These are phyloP conservation scores for Drosophila nebulosa DNA, from an alignment of 1,140 invertebrate species.

Conservation along the genomic window DNA sequence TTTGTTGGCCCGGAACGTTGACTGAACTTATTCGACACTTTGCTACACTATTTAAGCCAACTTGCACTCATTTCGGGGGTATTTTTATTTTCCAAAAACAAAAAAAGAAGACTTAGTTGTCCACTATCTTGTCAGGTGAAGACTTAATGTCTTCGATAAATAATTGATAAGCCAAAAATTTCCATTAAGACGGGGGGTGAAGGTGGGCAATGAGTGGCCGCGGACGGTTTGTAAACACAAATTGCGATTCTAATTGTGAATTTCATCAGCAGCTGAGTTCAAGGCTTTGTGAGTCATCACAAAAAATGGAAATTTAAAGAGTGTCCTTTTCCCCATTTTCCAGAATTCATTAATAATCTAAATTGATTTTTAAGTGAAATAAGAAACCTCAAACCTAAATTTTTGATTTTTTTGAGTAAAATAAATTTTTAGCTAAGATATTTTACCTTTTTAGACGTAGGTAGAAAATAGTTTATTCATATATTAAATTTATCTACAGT, in stretches of 20 bases:
- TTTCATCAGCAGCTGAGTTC: constrained; percentile 16
- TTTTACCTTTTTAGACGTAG: no score
- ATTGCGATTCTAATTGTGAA: constrained; percentile 2
- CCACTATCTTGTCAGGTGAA: constrained; percentile 64
- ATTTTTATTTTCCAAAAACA: constrained; percentile 27
- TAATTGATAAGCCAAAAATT: constrained; percentile 53
- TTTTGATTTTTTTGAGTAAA: no score
- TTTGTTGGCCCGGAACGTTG: constrained; percentile 13
- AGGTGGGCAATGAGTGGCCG: not conserved
- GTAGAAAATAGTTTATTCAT: no score
- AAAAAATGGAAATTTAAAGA: not conserved
- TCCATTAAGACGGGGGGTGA: constrained; percentile 6
- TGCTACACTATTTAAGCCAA: constrained; percentile 59
- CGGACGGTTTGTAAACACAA: not conserved
- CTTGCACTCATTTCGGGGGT: constrained; percentile 39
- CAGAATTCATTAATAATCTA: not conserved
- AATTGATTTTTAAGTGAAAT: not conserved
- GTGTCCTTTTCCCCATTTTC: no score
- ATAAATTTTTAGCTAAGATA: no score
- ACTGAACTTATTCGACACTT: constrained; percentile 39
- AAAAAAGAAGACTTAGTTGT: constrained; percentile 50
- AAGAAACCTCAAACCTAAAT: no score
- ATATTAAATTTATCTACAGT: no score
- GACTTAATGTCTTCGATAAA: constrained; percentile 50
- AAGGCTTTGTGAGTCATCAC: constrained; percentile 4